Evolutionary conservation across 2,113 vertebrate species (phyloP).

Genomic region (Euleptes europaea): DNA sequence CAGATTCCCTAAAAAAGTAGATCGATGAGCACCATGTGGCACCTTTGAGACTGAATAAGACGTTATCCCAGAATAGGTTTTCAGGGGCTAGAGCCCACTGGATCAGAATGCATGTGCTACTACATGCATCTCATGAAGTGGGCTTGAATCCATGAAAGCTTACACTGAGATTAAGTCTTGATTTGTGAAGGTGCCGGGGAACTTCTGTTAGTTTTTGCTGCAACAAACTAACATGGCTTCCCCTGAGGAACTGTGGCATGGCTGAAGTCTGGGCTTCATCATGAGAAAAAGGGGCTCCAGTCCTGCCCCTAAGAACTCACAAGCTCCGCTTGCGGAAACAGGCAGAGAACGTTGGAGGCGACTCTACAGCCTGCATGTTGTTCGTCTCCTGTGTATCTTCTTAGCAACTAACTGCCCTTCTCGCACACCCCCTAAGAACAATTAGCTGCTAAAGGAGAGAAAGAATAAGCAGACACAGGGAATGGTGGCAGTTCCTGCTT

Average conservation of each 20-base stretch:
- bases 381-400: background rate
- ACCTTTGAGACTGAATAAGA: no score
- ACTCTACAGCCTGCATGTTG: background rate
- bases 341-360: background rate
- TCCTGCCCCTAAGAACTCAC: background rate
- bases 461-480: background rate
- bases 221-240: no score
- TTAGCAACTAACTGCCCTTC: background rate
- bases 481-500: background rate
- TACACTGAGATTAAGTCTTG: no score
- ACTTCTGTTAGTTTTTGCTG: no score
- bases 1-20: background rate
- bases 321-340: no score
- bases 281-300: no score
- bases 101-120: no score
- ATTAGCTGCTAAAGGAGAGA: background rate
- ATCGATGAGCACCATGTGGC: background rate
- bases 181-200: no score
- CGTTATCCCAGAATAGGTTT: no score
- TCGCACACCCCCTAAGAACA: background rate
- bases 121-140: background rate
- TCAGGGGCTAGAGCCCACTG: no score
- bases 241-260: no score
- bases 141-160: rapidly evolving
- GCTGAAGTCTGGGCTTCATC: no score